These are phyloP conservation scores for Clepsis dumicolana DNA, from an alignment of 2,888 invertebrate species.

Conservation along the genomic window DNA sequence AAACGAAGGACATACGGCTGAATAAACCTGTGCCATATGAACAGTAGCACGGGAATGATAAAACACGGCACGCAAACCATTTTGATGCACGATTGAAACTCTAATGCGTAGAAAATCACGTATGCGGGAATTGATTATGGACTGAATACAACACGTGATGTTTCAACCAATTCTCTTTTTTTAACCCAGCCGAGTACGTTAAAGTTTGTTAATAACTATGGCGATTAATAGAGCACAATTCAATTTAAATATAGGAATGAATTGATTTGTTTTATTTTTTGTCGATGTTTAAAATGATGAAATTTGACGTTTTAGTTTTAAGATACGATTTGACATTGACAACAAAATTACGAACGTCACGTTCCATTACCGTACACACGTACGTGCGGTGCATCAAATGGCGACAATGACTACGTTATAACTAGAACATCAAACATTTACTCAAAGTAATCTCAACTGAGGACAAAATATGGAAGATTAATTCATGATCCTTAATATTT, in stretches of 20 bases:
- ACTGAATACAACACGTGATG: not conserved
- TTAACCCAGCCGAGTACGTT: not conserved
- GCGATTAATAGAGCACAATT: not conserved
- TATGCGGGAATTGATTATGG: not conserved
- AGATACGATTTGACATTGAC: not conserved
- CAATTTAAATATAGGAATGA: not conserved
- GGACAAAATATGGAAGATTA: too few species aligned
- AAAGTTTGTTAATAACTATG: not conserved
- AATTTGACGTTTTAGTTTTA: not conserved
- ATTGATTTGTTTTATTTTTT: not conserved
- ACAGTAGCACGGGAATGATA: constrained; percentile 92
- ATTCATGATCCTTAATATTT: too few species aligned
- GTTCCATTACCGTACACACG: not conserved
- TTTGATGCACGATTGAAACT: constrained; percentile 47
- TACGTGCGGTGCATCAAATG: too few species aligned
- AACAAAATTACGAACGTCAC: not conserved
- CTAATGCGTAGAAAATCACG: constrained; percentile 10
- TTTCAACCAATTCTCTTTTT: not conserved
- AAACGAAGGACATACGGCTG: constrained; percentile 92
- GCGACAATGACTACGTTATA: too few species aligned
- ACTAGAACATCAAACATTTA: too few species aligned
- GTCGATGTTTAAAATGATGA: not conserved
- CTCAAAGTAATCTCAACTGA: too few species aligned
- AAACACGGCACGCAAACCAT: constrained; percentile 96
- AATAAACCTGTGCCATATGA: constrained; percentile 94